Conservation (phyloP, 2,888 invertebrate genomes). For the Limnephilus auricula region DNA sequence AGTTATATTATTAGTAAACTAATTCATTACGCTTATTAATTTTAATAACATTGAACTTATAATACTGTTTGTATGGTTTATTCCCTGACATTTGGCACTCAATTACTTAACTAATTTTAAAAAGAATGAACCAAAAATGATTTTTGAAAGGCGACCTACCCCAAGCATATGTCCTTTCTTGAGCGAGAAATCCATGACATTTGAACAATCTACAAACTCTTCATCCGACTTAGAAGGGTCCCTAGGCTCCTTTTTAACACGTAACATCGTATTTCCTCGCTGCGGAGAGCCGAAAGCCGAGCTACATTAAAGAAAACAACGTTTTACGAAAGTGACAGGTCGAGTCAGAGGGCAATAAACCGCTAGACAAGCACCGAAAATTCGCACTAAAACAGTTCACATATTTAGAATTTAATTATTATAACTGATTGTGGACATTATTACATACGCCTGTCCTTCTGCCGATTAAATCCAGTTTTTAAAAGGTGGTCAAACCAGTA, state of each 20-base stretch:
- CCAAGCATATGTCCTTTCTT: slow-evolving; percentile 9
- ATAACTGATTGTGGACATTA: neutral
- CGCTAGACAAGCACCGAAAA: neutral
- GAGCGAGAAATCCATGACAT: slow-evolving; percentile 6
- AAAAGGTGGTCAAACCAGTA: slow-evolving; percentile 38
- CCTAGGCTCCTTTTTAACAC: slow-evolving; percentile 9
- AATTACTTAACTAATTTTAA: neutral
- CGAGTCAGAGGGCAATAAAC: neutral
- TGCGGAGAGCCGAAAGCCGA: slow-evolving; percentile 10
- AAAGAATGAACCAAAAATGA: neutral
- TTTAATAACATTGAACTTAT: too few species aligned
- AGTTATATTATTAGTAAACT: too few species aligned
- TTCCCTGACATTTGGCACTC: neutral
- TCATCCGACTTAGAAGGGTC: neutral
- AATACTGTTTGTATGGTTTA: neutral
- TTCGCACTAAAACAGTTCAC: neutral
- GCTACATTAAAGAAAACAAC: slow-evolving; percentile 8
- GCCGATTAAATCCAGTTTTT: slow-evolving; percentile 38
- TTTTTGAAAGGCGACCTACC: neutral
- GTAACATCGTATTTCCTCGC: neutral
- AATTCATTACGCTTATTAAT: too few species aligned
- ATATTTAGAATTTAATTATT: neutral
- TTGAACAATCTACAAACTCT: neutral
- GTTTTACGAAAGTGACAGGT: slow-evolving; percentile 23
- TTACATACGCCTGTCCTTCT: slow-evolving; percentile 23